phyloP scores from a whole-genome alignment of 2,113 vertebrate genomes.

The Leucoraja erinaceus region DNA sequence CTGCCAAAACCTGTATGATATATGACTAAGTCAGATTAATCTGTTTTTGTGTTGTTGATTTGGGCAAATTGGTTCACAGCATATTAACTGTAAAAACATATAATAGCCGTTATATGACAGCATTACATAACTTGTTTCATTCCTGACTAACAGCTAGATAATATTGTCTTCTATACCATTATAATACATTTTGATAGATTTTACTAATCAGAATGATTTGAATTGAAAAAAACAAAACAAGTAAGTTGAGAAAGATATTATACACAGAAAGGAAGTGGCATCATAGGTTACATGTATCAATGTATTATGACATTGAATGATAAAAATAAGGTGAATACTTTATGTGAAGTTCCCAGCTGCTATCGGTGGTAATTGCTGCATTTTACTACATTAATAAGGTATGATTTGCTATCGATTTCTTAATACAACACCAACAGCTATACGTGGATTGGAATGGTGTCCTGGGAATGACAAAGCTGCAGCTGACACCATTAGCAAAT shows the following conservation, averaged over 20 bases:
- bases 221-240: background rate
- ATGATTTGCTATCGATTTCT: constrained; percentile 39
- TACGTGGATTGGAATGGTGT: constrained; percentile 6
- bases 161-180: background rate
- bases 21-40: no score
- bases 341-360: background rate
- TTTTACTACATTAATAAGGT: background rate
- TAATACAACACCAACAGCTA: background rate
- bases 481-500: background rate
- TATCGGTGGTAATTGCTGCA: background rate
- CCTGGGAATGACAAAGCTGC: background rate
- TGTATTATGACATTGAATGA: background rate
- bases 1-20: no score
- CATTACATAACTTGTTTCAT: background rate
- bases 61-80: no score
- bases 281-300: no score
- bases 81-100: no score
- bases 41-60: no score
- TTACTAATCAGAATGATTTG: background rate
- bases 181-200: background rate
- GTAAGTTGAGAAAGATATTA: no score
- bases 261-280: no score
- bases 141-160: background rate
- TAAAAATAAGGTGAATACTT: background rate
- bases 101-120: background rate